A percentile compares a stretch with the other conserved stretches of the same genome.
These are phyloP conservation scores for Donacobius atricapilla DNA, from an alignment of 2,113 vertebrate species.

Conservation along the genomic window DNA sequence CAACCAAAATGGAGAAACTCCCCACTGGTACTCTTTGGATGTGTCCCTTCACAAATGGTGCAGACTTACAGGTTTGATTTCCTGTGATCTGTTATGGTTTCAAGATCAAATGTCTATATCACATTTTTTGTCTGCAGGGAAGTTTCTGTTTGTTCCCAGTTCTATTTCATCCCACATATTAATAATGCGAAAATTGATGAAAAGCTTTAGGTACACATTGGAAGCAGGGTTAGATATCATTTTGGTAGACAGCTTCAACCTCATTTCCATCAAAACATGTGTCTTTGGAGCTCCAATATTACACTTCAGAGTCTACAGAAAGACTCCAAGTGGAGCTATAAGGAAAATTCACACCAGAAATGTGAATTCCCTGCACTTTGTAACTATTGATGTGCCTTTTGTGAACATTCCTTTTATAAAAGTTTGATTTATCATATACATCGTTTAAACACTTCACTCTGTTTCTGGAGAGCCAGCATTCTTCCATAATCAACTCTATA, in stretches of 20 bases:
- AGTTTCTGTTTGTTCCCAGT: not conserved
- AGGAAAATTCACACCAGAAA: not conserved
- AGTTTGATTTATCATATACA: not conserved
- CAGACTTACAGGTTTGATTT: not conserved
- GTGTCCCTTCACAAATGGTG: not conserved
- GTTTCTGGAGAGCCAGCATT: not conserved
- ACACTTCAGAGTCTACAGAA: not conserved
- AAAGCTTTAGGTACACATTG: not conserved
- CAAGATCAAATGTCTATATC: not conserved
- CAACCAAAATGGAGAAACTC: not conserved
- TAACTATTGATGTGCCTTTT: not conserved
- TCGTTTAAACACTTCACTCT: not conserved
- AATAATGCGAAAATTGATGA: not conserved
- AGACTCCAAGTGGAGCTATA: not conserved
- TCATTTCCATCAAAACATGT: not conserved
- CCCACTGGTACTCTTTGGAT: not conserved
- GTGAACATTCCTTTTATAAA: not conserved
- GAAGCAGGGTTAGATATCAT: not conserved
- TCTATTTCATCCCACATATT: not conserved
- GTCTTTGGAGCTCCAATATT: not conserved
- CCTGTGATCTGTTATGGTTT: not conserved
- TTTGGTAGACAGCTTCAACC: not conserved
- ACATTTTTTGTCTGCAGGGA: not conserved
- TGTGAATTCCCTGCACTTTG: not conserved
- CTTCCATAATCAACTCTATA: not conserved